A percentile compares a stretch with the other conserved stretches of the same genome.
Conservation (phyloP, 2,888 invertebrate genomes). For the Keiferia lycopersicella region DNA sequence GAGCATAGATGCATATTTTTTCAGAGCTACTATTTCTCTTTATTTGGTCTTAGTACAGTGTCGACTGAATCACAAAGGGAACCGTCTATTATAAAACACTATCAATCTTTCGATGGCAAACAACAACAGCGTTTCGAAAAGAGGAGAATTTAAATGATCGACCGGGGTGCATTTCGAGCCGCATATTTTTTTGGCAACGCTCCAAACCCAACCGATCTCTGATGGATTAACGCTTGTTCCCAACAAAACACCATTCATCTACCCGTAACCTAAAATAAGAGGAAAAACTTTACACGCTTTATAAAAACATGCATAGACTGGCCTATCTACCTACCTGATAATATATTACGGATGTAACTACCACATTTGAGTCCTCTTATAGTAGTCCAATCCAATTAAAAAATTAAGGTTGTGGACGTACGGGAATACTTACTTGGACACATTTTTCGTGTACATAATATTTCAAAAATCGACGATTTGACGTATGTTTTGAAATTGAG, state of each 20-base stretch:
- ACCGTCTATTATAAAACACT: conserved; percentile 19
- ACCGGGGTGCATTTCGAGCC: conserved; percentile 39
- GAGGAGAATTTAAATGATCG: conserved; percentile 37
- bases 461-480: no score
- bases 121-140: conserved; percentile 33
- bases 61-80: conserved; percentile 5
- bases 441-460: no score
- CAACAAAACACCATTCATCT: conserved; percentile 52
- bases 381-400: no score
- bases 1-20: neutral
- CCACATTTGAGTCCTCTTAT: no score
- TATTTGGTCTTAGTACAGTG: no score
- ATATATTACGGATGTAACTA: neutral
- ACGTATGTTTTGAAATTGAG: no score
- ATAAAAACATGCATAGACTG: neutral
- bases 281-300: neutral
- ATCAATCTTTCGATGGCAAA: conserved; percentile 30
- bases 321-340: neutral
- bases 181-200: conserved; percentile 44
- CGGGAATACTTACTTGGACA: no score
- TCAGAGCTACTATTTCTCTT: neutral
- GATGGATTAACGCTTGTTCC: conserved; percentile 51
- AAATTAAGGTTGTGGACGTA: no score
- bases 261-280: conserved; percentile 15
- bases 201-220: conserved; percentile 47